Conservation (phyloP, 2,888 invertebrate species). For the Lasius platythorax region DNA sequence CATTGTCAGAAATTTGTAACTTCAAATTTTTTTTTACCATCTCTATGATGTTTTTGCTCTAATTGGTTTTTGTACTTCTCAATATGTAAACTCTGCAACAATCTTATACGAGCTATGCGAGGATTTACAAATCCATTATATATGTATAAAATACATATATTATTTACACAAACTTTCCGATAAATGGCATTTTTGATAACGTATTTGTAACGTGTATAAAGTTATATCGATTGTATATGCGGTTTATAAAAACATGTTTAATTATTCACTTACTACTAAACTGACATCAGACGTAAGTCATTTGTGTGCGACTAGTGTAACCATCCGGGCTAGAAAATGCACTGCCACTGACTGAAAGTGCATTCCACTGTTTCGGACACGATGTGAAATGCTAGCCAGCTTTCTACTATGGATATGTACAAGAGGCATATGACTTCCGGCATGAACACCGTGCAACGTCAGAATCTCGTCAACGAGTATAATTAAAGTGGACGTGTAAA, state of each 20-base stretch:
- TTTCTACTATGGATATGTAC: slow-evolving; percentile 58
- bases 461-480: slow-evolving; percentile 61
- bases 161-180: neutral
- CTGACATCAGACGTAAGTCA: slow-evolving; percentile 6
- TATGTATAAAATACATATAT: neutral
- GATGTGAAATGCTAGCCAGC: slow-evolving; percentile 69
- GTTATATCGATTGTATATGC: slow-evolving; percentile 61
- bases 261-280: slow-evolving; percentile 66
- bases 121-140: neutral
- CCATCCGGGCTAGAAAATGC: slow-evolving; percentile 39
- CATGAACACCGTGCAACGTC: slow-evolving; percentile 53
- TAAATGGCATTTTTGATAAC: slow-evolving; percentile 48
- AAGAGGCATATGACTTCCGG: slow-evolving; percentile 62
- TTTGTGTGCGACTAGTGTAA: slow-evolving; percentile 41
- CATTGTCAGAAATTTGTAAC: too few relatives aligned
- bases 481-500: slow-evolving; percentile 62
- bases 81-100: neutral
- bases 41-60: too few relatives aligned
- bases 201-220: slow-evolving; percentile 69
- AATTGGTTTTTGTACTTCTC: neutral
- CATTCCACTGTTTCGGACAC: slow-evolving; percentile 79
- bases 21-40: too few relatives aligned
- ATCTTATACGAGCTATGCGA: neutral
- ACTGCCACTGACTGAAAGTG: slow-evolving; percentile 73
- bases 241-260: slow-evolving; percentile 62